Percentiles rank a stretch among this genome's conserved stretches.
Evolutionary conservation across 2,888 invertebrate genomes (phyloP).

Genomic region (Ganaspis brasiliensis): DNA sequence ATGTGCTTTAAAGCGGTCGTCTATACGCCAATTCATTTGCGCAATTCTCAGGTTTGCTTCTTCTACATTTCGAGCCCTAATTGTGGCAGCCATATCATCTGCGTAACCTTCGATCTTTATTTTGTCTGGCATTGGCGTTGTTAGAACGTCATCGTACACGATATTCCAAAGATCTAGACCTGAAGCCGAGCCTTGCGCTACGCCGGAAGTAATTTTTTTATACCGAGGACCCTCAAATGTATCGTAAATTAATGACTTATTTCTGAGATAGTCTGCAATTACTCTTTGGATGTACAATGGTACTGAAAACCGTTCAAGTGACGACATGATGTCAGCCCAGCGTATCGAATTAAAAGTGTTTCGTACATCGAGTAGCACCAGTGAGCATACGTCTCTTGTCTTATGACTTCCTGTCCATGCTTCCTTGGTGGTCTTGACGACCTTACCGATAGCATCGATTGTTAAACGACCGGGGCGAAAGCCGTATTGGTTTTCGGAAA

Average conservation of each 20-base stretch:
- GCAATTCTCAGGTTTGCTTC: neutral
- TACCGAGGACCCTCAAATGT: no score
- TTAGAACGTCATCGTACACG: conserved; percentile 55
- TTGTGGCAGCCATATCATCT: conserved; percentile 53
- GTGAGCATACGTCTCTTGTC: conserved; percentile 47
- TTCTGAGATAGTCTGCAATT: conserved; percentile 53
- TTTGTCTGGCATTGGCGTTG: conserved; percentile 48
- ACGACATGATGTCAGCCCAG: conserved; percentile 52
- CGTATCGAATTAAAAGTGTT: neutral
- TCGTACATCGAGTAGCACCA: conserved; percentile 16
- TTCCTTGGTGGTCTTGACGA: neutral
- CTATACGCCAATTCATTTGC: no score
- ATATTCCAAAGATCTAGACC: conserved; percentile 55
- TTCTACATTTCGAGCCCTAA: neutral
- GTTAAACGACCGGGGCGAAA: conserved; percentile 11
- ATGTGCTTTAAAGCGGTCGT: neutral
- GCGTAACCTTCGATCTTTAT: conserved; percentile 51
- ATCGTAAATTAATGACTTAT: conserved; percentile 5
- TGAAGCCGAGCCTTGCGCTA: neutral
- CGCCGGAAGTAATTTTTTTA: neutral
- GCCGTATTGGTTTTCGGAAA: conserved; percentile 22
- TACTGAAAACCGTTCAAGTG: conserved; percentile 1
- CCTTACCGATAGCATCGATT: conserved; percentile 23
- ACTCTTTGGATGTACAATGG: neutral
- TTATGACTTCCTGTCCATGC: neutral